Percentiles rank a stretch among this genome's conserved stretches.
Evolutionary conservation across 2,113 vertebrate species (phyloP).

Genomic region (Synchiropus splendidus): DNA sequence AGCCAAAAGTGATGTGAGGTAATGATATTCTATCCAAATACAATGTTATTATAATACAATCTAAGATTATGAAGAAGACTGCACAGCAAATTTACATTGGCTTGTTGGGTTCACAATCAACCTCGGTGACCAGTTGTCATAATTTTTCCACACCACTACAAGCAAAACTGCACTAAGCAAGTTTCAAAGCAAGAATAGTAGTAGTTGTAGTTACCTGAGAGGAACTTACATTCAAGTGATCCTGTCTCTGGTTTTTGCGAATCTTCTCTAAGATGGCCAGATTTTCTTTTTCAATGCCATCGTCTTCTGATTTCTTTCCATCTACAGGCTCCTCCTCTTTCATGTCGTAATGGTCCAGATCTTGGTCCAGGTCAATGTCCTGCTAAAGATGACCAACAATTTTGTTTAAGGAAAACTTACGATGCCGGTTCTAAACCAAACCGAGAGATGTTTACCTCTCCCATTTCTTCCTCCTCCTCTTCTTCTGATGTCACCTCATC

Average conservation of each 20-base stretch:
- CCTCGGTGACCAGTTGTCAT: too few relatives aligned
- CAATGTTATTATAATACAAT: too few relatives aligned
- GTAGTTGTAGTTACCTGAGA: too few relatives aligned
- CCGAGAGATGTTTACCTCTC: conserved; percentile 66
- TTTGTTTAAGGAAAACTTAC: conserved; percentile 5
- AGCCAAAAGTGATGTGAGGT: too few relatives aligned
- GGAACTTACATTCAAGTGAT: conserved; percentile 90
- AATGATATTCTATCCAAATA: too few relatives aligned
- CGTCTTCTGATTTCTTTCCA: conserved; percentile 92
- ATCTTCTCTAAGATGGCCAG: conserved; percentile 96
- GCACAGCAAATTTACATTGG: too few relatives aligned
- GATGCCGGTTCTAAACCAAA: too few relatives aligned
- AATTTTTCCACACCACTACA: too few relatives aligned
- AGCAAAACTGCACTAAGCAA: too few relatives aligned
- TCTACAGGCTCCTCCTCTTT: conserved; percentile 91
- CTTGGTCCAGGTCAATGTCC: conserved; percentile 76
- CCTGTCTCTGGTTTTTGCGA: conserved; percentile 96
- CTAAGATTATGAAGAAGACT: too few relatives aligned
- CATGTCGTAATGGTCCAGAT: conserved; percentile 86
- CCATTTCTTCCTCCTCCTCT: conserved; percentile 94
- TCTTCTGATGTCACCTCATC: conserved; percentile 96
- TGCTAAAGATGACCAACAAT: conserved; percentile 39
- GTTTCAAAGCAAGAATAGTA: too few relatives aligned
- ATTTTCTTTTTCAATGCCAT: conserved; percentile 96
- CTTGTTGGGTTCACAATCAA: too few relatives aligned